phyloP scores from a whole-genome alignment of 2,113 vertebrate species.

The Myrmecophaga tridactyla region DNA sequence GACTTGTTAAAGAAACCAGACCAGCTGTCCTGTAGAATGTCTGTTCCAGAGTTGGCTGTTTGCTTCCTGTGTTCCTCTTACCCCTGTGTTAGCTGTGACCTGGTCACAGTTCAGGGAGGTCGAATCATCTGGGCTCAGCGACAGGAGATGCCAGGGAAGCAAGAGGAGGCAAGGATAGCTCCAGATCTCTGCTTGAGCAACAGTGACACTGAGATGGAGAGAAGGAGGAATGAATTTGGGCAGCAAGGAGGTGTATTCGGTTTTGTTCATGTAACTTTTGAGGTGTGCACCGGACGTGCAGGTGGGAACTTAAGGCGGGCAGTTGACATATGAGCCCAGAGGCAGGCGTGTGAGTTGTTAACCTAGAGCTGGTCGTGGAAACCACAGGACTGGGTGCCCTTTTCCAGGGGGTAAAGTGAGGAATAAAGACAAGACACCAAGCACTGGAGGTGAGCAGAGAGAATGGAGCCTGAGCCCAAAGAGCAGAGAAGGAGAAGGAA shows the following conservation, averaged over 20 bases:
- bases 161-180: background rate
- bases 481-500: background rate
- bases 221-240: background rate
- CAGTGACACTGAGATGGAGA: background rate
- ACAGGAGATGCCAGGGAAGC: background rate
- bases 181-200: background rate
- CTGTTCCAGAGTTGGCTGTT: background rate
- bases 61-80: background rate
- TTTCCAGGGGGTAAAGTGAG: background rate
- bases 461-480: background rate
- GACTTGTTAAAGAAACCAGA: background rate
- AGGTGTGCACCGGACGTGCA: too few species aligned
- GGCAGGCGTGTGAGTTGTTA: background rate
- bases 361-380: background rate
- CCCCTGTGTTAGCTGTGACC: background rate
- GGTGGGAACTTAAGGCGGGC: too few species aligned
- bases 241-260: background rate
- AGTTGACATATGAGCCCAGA: background rate
- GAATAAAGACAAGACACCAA: background rate
- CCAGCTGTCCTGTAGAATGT: background rate
- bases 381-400: background rate
- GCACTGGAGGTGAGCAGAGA: background rate
- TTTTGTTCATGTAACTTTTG: background rate
- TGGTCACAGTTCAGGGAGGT: background rate
- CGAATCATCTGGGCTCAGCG: rapidly evolving